Conservation (phyloP, 2,113 vertebrate genomes). For the Halichoeres trimaculatus region DNA sequence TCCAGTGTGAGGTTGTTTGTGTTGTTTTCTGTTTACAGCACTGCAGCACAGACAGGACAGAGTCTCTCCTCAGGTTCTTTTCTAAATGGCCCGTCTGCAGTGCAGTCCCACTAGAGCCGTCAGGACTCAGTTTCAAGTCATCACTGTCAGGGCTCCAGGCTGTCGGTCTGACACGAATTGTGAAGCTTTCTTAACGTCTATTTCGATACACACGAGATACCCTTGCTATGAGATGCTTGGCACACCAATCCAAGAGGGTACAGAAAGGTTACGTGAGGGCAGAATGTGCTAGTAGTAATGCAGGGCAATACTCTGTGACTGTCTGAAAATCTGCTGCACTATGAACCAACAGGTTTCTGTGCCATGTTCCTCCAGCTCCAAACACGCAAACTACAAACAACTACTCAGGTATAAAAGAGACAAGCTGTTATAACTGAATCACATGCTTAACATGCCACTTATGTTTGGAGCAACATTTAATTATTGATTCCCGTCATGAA, state of each 20-base stretch:
- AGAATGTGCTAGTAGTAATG: conserved; percentile 29
- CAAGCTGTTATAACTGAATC: not conserved
- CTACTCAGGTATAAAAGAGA: not conserved
- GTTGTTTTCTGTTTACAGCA: conserved; percentile 36
- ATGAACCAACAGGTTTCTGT: conserved; percentile 49
- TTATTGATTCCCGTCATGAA: not conserved
- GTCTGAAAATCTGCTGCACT: conserved; percentile 25
- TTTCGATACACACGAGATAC: conserved; percentile 50
- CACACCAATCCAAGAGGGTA: conserved; percentile 23
- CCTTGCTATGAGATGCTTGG: conserved; percentile 32
- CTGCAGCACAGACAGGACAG: conserved; percentile 43
- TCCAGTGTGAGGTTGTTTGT: conserved; percentile 21
- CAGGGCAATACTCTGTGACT: conserved; percentile 16
- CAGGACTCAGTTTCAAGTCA: conserved; percentile 65
- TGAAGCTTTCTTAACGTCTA: conserved; percentile 53
- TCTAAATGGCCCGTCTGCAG: conserved; percentile 55
- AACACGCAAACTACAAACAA: conserved; percentile 6
- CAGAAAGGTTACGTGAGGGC: conserved; percentile 44
- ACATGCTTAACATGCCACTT: conserved; percentile 13
- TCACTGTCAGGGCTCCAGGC: conserved; percentile 52
- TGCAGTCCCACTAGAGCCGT: conserved; percentile 59
- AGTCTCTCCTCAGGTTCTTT: conserved; percentile 38
- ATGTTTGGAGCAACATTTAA: conserved; percentile 20
- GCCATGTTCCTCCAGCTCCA: conserved; percentile 30
- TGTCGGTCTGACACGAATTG: conserved; percentile 30